phyloP scores from a whole-genome alignment of 2,113 vertebrate species.

The Semnornis frantzii region DNA sequence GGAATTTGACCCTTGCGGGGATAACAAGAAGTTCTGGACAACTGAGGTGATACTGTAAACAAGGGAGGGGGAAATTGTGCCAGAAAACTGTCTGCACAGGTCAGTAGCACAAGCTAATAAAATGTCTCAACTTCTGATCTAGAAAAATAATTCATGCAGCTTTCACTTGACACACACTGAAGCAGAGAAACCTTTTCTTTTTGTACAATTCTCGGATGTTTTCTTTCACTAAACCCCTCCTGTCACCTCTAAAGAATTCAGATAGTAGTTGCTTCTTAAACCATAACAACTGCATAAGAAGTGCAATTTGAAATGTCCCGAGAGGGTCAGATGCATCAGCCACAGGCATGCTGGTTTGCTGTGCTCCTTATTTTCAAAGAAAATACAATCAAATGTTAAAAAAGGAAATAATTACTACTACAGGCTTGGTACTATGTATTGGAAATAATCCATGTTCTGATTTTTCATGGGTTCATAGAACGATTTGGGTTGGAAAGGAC shows the following conservation, averaged over 20 bases:
- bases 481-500: too few relatives aligned
- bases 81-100: conserved; percentile 11
- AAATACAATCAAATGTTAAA: background rate
- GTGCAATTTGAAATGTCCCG: background rate
- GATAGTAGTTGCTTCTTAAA: conserved; percentile 19
- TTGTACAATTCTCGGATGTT: conserved; percentile 27
- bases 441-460: background rate
- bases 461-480: background rate
- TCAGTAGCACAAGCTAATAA: conserved; percentile 46
- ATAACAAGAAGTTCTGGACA: conserved; percentile 35
- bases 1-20: conserved; percentile 49
- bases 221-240: conserved; percentile 21
- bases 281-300: background rate
- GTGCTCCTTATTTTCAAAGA: background rate
- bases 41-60: conserved; percentile 42
- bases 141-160: conserved; percentile 1
- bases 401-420: background rate
- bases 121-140: background rate
- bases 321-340: background rate
- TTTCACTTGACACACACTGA: conserved; percentile 1
- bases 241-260: conserved; percentile 22
- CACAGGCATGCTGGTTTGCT: background rate
- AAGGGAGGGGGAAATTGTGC: background rate
- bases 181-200: background rate
- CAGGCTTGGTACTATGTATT: background rate